These are phyloP conservation scores for Sebastes cheni DNA, from an alignment of 2,797 vertebrate species.

Conservation along the genomic window DNA sequence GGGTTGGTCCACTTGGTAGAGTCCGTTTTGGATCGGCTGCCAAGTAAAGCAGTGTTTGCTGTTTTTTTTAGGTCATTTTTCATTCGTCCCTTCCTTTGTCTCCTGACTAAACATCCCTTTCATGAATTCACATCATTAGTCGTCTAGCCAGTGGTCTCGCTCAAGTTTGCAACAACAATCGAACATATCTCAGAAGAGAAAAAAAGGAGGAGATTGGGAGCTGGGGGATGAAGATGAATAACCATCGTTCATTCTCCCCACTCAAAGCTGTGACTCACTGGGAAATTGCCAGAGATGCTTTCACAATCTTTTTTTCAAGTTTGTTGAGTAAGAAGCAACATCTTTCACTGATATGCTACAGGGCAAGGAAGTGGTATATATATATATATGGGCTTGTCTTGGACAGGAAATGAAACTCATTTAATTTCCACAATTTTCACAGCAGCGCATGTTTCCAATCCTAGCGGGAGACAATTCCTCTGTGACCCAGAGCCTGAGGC, in stretches of 20 bases:
- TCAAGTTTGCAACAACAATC: conserved; percentile 26
- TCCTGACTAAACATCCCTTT: conserved; percentile 45
- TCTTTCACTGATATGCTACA: neutral
- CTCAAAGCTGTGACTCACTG: conserved; percentile 51
- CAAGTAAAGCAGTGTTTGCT: conserved; percentile 29
- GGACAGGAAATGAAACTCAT: conserved; percentile 48
- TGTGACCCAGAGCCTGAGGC: conserved; percentile 43
- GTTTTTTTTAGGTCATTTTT: conserved; percentile 35
- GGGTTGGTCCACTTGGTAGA: neutral
- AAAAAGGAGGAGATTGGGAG: neutral
- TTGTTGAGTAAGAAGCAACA: conserved; percentile 21
- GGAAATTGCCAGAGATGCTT: conserved; percentile 24
- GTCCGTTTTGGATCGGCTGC: conserved; percentile 12
- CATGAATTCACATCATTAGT: conserved; percentile 45
- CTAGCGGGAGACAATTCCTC: conserved; percentile 32
- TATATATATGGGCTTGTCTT: neutral
- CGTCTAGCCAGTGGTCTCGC: conserved; percentile 48
- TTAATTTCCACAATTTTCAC: conserved; percentile 49
- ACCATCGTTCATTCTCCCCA: conserved; percentile 22
- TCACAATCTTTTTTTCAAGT: conserved; percentile 23
- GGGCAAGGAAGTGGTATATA: conserved; percentile 7
- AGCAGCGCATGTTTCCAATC: conserved; percentile 41
- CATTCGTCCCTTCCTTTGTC: conserved; percentile 24
- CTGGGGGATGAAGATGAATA: conserved; percentile 37
- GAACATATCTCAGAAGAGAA: conserved; percentile 12